Percentiles rank a stretch among this genome's conserved stretches.
Evolutionary conservation across 2,113 vertebrate genomes (phyloP).

Genomic region (Onychostoma macrolepis): DNA sequence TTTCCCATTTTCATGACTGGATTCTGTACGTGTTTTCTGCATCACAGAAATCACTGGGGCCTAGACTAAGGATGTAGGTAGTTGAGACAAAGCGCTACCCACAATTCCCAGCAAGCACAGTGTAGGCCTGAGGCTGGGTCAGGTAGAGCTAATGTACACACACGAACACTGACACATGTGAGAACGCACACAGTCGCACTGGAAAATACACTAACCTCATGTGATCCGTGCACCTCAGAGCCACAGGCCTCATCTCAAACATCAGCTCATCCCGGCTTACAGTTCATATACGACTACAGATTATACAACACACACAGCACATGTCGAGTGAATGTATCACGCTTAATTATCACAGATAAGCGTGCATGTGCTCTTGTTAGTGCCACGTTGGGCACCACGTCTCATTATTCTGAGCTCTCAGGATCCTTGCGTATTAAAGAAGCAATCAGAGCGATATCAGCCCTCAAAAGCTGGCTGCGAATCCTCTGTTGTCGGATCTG

Average conservation of each 20-base stretch:
- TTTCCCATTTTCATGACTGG: not conserved
- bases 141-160: conserved; percentile 29
- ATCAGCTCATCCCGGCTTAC: not conserved
- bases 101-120: conserved; percentile 32
- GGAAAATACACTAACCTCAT: conserved; percentile 11
- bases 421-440: not conserved
- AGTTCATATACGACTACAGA: not conserved
- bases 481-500: not conserved
- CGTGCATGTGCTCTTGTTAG: not conserved
- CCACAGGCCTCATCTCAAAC: not conserved
- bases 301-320: not conserved
- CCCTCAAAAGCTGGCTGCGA: not conserved
- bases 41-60: not conserved
- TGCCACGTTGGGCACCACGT: not conserved
- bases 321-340: not conserved
- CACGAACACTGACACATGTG: not conserved
- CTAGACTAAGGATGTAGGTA: conserved; percentile 30
- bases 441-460: conserved; percentile 12
- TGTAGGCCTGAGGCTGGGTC: conserved; percentile 7
- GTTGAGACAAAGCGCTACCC: conserved; percentile 21
- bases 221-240: not conserved
- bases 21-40: not conserved
- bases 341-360: conserved; percentile 15
- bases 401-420: conserved; percentile 20
- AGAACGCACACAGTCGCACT: not conserved